These are phyloP conservation scores for Electrophaes corylata DNA, from an alignment of 2,888 invertebrate species.

Conservation along the genomic window DNA sequence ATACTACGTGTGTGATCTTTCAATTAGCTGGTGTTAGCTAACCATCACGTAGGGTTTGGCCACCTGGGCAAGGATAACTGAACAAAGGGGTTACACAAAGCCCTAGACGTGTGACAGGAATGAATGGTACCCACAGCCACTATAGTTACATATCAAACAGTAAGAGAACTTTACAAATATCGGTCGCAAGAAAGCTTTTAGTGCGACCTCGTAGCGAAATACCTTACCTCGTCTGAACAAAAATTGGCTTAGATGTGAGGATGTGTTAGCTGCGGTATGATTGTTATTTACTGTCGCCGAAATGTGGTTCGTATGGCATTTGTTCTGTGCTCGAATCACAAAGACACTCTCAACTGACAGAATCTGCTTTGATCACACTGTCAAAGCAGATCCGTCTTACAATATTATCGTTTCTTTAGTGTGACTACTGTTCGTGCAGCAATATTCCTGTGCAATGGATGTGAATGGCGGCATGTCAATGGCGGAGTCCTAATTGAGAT, in stretches of 20 bases:
- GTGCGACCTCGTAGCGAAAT: neutral
- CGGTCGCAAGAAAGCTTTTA: neutral
- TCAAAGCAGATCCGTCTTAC: neutral
- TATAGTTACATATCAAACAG: constrained; percentile 19
- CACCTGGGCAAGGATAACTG: constrained; percentile 37
- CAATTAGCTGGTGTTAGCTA: constrained; percentile 48
- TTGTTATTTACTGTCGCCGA: too few species aligned
- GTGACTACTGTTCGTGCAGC: constrained; percentile 9
- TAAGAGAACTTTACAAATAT: neutral
- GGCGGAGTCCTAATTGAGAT: constrained; percentile 59
- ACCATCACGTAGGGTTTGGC: constrained; percentile 36
- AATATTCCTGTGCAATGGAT: constrained; percentile 32
- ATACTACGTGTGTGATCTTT: constrained; percentile 36
- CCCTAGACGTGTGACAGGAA: constrained; percentile 49
- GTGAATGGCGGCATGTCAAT: constrained; percentile 66
- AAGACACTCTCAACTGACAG: too few species aligned
- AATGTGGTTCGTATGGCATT: too few species aligned
- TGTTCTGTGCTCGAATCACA: too few species aligned
- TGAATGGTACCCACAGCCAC: constrained; percentile 57
- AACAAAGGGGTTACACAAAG: constrained; percentile 41
- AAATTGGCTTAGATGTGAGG: neutral
- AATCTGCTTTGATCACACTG: too few species aligned
- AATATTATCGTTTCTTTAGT: neutral
- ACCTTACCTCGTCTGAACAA: neutral
- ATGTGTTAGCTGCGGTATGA: too few species aligned